These are phyloP conservation scores for Paradisaea rubra DNA, from an alignment of 2,113 vertebrate species.

Conservation along the genomic window DNA sequence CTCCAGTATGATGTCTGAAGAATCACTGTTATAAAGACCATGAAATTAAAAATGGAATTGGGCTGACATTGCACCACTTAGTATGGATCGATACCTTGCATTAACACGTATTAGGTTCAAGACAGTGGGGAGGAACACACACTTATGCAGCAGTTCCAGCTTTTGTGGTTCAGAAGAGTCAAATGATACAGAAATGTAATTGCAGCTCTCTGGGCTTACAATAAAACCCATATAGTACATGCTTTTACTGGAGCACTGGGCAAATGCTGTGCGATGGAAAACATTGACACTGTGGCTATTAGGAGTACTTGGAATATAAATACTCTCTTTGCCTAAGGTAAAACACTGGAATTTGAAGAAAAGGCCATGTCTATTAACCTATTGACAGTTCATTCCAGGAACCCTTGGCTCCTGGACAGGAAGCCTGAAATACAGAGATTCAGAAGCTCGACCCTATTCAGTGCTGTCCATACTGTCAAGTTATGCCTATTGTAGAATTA, in stretches of 20 bases:
- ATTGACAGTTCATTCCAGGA: slow-evolving; percentile 15
- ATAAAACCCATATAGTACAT: not conserved
- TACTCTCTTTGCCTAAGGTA: slow-evolving; percentile 6
- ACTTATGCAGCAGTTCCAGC: not conserved
- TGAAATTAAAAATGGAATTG: not conserved
- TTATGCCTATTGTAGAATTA: not conserved
- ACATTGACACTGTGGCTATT: not conserved
- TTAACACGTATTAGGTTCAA: not conserved
- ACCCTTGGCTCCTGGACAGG: not conserved
- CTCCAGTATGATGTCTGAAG: not conserved
- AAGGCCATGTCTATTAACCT: slow-evolving; percentile 50
- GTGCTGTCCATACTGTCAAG: not conserved
- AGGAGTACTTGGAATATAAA: not conserved
- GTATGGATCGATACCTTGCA: not conserved
- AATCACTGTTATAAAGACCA: not conserved
- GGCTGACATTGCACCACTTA: not conserved
- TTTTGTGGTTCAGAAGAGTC: not conserved
- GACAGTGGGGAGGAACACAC: not conserved
- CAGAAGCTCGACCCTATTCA: not conserved
- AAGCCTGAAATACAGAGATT: not conserved
- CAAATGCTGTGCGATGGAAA: not conserved
- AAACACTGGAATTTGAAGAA: not conserved
- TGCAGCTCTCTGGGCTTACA: not conserved
- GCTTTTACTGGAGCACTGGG: not conserved
- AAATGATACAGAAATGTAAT: not conserved